A percentile compares a stretch with the other conserved stretches of the same genome.
These are phyloP conservation scores for Drosophila atroscutellata DNA, from an alignment of 2,888 invertebrate genomes.

Conservation along the genomic window DNA sequence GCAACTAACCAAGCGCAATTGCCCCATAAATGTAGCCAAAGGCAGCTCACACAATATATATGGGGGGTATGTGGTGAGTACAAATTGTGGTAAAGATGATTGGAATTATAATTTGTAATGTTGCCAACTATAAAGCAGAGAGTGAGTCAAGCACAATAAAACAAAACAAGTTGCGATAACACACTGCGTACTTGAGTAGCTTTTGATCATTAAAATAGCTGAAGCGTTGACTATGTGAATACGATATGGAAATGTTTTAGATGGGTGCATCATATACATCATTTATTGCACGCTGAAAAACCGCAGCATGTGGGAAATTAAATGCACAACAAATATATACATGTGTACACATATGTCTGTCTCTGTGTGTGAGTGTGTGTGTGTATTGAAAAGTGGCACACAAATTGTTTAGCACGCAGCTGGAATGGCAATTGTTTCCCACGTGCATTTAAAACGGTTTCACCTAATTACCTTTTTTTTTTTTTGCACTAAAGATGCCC, in stretches of 20 bases:
- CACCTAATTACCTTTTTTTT: slow-evolving; percentile 53
- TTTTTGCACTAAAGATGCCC: slow-evolving; percentile 35
- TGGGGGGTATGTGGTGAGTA: not conserved
- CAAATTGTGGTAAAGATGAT: slow-evolving; percentile 9
- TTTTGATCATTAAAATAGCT: slow-evolving; percentile 7
- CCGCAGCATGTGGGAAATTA: slow-evolving; percentile 50
- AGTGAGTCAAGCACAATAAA: not conserved
- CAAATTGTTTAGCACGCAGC: slow-evolving; percentile 34
- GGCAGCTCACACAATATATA: no score
- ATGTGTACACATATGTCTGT: not conserved
- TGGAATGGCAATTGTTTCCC: slow-evolving; percentile 52
- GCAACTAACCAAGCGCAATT: not conserved
- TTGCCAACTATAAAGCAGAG: not conserved
- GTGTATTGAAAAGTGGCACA: slow-evolving; percentile 42
- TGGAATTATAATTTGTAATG: slow-evolving; percentile 6
- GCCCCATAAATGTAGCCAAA: not conserved
- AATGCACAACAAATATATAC: slow-evolving; percentile 16
- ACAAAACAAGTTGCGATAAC: not conserved
- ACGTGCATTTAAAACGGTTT: slow-evolving; percentile 62
- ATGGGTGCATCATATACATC: not conserved
- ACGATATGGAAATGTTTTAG: not conserved
- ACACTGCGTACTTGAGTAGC: not conserved
- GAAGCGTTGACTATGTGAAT: not conserved
- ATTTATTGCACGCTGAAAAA: slow-evolving; percentile 1
- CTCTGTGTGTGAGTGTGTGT: slow-evolving; percentile 1